Evolutionary conservation across 1,140 invertebrate genomes (phyloP).

Genomic region (Cephus cinctus): DNA sequence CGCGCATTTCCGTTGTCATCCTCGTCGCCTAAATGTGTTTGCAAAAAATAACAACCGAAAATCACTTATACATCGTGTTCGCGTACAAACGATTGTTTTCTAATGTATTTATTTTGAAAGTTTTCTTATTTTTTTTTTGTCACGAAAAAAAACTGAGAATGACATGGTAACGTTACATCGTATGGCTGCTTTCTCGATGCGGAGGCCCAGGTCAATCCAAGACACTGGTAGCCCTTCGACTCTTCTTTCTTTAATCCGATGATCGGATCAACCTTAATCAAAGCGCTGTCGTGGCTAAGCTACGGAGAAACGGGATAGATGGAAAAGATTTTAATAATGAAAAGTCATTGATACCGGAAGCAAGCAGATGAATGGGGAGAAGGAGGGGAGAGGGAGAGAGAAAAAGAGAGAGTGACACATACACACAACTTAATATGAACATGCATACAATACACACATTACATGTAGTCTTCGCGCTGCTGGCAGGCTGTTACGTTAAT

Average conservation of each 20-base stretch:
- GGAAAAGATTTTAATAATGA: neutral
- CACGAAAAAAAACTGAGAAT: constrained; percentile 21
- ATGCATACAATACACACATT: no score
- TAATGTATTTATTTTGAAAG: no score
- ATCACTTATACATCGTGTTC: no score
- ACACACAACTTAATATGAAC: no score
- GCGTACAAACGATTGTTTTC: no score
- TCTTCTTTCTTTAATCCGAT: no score
- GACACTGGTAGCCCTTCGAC: no score
- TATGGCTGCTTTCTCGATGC: neutral
- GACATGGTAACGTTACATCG: neutral
- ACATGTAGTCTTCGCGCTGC: constrained; percentile 40
- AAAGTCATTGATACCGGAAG: neutral
- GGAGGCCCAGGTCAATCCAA: constrained; percentile 1
- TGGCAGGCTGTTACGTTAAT: constrained; percentile 56
- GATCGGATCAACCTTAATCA: constrained; percentile 2
- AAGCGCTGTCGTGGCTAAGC: neutral
- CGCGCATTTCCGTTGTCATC: no score
- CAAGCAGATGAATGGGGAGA: neutral
- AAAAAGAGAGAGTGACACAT: constrained; percentile 16
- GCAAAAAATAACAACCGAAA: no score
- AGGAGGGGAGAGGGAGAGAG: constrained; percentile 4
- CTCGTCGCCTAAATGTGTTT: no score
- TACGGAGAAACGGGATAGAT: neutral
- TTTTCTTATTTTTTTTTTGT: constrained; percentile 15